Percentiles rank a stretch among this genome's conserved stretches.
phyloP scores from a whole-genome alignment of 2,113 vertebrate genomes.

The Taurulus bubalis region DNA sequence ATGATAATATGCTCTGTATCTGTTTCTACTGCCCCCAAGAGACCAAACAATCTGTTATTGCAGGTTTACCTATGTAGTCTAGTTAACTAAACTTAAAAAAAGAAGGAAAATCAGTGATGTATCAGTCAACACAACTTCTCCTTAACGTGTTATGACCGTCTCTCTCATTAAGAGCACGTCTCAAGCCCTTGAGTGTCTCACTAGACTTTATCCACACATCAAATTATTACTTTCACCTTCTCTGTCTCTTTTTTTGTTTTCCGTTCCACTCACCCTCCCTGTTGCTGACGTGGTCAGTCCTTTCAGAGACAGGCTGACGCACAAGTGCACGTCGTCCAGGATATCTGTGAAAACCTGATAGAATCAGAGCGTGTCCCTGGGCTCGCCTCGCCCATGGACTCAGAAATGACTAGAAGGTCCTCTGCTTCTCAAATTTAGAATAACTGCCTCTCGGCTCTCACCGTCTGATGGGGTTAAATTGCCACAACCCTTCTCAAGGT shows the following conservation, averaged over 20 bases:
- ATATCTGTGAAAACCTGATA: constrained; percentile 42
- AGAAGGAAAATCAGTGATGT: background rate
- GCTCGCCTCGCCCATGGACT: constrained; percentile 41
- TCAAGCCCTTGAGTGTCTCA: background rate
- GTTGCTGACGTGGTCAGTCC: constrained; percentile 38
- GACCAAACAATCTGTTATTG: background rate
- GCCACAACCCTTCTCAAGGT: constrained; percentile 62
- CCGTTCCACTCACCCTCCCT: background rate
- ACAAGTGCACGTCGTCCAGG: constrained; percentile 10
- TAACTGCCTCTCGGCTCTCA: constrained; percentile 52
- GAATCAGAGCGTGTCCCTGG: constrained; percentile 60
- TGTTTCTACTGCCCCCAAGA: background rate
- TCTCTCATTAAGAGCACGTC: background rate
- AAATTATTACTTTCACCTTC: background rate
- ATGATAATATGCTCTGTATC: background rate
- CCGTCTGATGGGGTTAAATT: constrained; percentile 65
- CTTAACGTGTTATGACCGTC: background rate
- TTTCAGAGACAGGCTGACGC: constrained; percentile 8
- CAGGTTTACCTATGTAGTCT: background rate
- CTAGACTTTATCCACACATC: background rate
- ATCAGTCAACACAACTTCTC: background rate
- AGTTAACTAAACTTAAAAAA: background rate
- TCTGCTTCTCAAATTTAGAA: constrained; percentile 60
- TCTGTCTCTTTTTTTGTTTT: background rate
- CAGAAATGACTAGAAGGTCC: constrained; percentile 33